Evolutionary conservation across 2,797 vertebrate species (phyloP).

Genomic region (Phataginus tetradactyla): DNA sequence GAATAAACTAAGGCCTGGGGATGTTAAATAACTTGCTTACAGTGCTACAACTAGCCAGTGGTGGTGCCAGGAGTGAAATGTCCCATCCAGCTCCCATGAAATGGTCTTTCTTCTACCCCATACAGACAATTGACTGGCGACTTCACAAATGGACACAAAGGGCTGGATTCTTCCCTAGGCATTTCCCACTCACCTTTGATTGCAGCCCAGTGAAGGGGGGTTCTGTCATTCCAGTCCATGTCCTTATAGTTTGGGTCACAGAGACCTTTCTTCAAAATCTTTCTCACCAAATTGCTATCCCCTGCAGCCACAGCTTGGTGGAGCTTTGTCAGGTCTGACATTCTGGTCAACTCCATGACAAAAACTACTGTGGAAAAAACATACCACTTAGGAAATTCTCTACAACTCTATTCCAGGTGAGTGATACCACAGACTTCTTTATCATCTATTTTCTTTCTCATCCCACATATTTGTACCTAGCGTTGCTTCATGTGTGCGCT

Average conservation of each 20-base stretch:
- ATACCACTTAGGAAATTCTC: background rate
- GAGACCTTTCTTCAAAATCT: conserved; percentile 87
- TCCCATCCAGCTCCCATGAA: background rate
- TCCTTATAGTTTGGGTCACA: conserved; percentile 93
- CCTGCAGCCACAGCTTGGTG: conserved; percentile 93
- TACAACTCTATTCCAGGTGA: background rate
- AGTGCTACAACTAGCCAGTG: background rate
- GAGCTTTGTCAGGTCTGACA: conserved; percentile 89
- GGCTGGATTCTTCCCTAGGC: fast-evolving
- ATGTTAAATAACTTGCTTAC: background rate
- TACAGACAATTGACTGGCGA: background rate
- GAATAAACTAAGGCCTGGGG: background rate
- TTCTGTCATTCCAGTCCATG: conserved; percentile 91
- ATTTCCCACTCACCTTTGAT: conserved; percentile 87
- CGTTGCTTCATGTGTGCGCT: background rate
- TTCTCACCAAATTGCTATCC: conserved; percentile 85
- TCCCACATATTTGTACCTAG: background rate
- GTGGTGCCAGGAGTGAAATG: background rate
- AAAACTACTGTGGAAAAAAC: conserved; percentile 18
- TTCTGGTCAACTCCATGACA: conserved; percentile 46
- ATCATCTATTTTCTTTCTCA: background rate
- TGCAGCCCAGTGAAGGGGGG: conserved; percentile 95
- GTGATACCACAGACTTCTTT: background rate
- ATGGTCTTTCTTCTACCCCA: background rate
- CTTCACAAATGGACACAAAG: background rate